Base-by-base conservation (phyloP, 2,888 invertebrate species). In the Rhyacophila evoluta region DNA sequence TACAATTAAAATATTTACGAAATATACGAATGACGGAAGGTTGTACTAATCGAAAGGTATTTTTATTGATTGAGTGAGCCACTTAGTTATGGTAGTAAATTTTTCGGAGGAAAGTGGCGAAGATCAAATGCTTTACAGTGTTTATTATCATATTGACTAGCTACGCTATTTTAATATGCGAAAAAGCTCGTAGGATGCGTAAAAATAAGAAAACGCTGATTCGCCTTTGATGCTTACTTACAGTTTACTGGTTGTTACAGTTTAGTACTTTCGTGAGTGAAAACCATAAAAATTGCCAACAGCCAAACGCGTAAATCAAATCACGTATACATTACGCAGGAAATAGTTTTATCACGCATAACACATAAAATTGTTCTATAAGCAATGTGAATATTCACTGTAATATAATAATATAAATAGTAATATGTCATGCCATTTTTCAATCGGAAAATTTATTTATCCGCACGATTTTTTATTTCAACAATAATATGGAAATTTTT, bases 331-430 rank as follows among this genome's bases (percentile, higher is more conserved):
- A 55, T 19, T 55, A 25, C 8, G 19, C 25, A 19, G 55, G 55
- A 19, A 55, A 55, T 55, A 55, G 25, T 55, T 55, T 55, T 55
- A 55, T 55, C 55, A 55, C 55, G 55, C 55, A 55, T 55, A 55
- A 55, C 55, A 25, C 25, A 55, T 55, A 55, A 25, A 11, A 5
- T 25, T 55, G 15, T 55, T 55, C 15, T n/a, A n/a, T n/a, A n/a
- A n/a, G n/a, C n/a, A n/a, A 12, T 55, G 10, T 19, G 8, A 19
- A 55, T n/a, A n/a, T n/a, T n/a, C n/a, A n/a, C n/a, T n/a, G n/a
- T n/a, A n/a, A n/a, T 55, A 55, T 55, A 19, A 55, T 5, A 55
- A 12, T 1, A 12, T 12, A 19, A 4, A 19, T 10, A 55, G 2
- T 55, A 1, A 19, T 55, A 55, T 55, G 25, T 55, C 19, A 19